Conservation (phyloP, 1,140 invertebrate species). For the Brachionus sp. region DNA sequence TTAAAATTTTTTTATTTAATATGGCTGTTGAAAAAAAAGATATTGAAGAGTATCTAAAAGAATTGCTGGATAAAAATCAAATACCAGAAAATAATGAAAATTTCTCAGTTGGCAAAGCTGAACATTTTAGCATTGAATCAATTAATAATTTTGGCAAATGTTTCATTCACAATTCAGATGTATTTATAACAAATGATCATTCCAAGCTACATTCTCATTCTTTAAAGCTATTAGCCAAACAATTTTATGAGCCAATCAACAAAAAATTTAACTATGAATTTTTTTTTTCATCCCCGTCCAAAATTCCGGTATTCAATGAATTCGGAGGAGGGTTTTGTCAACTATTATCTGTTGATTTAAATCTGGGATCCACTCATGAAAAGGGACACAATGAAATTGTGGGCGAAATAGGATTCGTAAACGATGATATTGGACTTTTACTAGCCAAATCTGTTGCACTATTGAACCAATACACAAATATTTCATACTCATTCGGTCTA, state of each 20-base stretch:
- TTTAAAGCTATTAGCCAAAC: not conserved
- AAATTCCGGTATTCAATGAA: not conserved
- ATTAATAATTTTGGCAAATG: conserved; percentile 8
- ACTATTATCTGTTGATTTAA: not conserved
- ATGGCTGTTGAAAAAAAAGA: not conserved
- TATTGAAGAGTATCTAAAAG: not conserved
- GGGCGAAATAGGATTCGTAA: not conserved
- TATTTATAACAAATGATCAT: not conserved
- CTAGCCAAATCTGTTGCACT: not conserved
- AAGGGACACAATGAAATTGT: not conserved
- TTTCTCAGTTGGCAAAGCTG: not conserved
- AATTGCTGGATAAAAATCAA: not conserved
- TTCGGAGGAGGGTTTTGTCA: not conserved
- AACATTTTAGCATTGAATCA: not conserved
- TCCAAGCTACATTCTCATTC: conserved; percentile 17
- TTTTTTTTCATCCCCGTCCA: not conserved
- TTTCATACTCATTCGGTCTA: not conserved
- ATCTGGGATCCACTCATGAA: not conserved
- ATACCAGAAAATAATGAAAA: not conserved
- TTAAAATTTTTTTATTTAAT: not conserved
- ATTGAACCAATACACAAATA: not conserved
- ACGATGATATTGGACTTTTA: not conserved
- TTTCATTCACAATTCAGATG: not conserved
- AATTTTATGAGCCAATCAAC: not conserved
- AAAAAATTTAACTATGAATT: conserved; percentile 29